Conservation (phyloP, 2,888 invertebrate species). For the Venustoraphidia nigricollis region DNA sequence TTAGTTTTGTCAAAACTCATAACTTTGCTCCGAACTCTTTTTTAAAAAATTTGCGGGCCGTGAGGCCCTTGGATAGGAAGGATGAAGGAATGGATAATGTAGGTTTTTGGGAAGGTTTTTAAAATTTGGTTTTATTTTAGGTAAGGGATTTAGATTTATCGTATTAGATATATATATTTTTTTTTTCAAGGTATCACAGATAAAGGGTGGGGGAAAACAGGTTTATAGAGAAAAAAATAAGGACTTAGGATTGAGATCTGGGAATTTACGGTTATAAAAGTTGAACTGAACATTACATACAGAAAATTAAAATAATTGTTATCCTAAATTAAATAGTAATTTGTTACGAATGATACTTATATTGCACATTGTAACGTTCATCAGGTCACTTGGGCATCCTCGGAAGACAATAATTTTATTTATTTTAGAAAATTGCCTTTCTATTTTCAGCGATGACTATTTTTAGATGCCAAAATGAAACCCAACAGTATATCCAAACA, state of each 20-base stretch:
- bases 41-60: slow-evolving; percentile 8
- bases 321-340: background rate
- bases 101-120: background rate
- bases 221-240: background rate
- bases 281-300: slow-evolving; percentile 3
- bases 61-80: slow-evolving; percentile 9
- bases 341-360: background rate
- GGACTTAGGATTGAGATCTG: slow-evolving; percentile 4
- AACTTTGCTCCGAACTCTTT: slow-evolving; percentile 1
- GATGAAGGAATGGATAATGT: slow-evolving; percentile 3
- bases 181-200: slow-evolving; percentile 5
- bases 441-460: too few species aligned
- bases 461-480: too few species aligned
- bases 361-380: slow-evolving; percentile 5
- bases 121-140: too few species aligned
- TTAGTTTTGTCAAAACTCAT: background rate
- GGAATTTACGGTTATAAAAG: slow-evolving; percentile 1
- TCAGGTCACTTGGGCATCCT: slow-evolving; percentile 5
- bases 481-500: too few species aligned
- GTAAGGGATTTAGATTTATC: background rate
- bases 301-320: slow-evolving; percentile 2
- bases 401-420: slow-evolving; percentile 5
- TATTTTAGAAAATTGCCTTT: background rate
- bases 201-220: slow-evolving; percentile 3
- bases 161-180: slow-evolving; percentile 1